phyloP scores from a whole-genome alignment of 2,113 vertebrate species.

The Miniopterus natalensis region DNA sequence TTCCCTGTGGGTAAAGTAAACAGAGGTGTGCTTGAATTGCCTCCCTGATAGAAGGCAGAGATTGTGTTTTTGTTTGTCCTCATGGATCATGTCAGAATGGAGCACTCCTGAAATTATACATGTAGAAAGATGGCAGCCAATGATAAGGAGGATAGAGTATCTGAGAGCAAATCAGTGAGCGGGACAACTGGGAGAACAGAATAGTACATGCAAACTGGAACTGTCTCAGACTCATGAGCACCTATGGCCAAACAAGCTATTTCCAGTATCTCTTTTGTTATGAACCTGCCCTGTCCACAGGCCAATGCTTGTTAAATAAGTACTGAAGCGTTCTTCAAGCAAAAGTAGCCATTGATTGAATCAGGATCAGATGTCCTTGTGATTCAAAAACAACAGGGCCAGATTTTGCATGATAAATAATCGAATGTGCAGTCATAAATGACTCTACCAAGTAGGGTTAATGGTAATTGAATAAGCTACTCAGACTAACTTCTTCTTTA shows the following conservation, averaged over 20 bases:
- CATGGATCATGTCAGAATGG: conserved; percentile 46
- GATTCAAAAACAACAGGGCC: neutral
- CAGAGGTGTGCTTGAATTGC: conserved; percentile 35
- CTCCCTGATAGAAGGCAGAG: conserved; percentile 21
- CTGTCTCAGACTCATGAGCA: neutral
- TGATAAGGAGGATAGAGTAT: neutral
- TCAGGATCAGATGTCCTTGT: neutral
- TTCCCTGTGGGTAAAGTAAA: conserved; percentile 55
- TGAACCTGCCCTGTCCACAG: neutral
- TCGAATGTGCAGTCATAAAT: neutral
- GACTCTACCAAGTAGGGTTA: neutral
- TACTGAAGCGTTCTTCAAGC: neutral
- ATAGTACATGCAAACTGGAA: neutral
- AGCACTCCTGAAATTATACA: conserved; percentile 14
- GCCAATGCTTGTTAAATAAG: neutral
- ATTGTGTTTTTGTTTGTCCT: conserved; percentile 54
- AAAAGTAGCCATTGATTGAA: neutral
- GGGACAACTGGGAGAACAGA: neutral
- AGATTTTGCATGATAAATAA: neutral
- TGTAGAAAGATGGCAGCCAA: neutral
- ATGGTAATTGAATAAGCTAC: neutral
- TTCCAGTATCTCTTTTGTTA: neutral
- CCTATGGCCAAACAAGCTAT: neutral
- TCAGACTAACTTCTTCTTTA: neutral
- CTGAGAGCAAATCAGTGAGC: neutral